Evolutionary conservation across 2,888 invertebrate species (phyloP), one percentile per base, ranked within the genome.

Genomic region (Carterocephalus palaemon): DNA sequence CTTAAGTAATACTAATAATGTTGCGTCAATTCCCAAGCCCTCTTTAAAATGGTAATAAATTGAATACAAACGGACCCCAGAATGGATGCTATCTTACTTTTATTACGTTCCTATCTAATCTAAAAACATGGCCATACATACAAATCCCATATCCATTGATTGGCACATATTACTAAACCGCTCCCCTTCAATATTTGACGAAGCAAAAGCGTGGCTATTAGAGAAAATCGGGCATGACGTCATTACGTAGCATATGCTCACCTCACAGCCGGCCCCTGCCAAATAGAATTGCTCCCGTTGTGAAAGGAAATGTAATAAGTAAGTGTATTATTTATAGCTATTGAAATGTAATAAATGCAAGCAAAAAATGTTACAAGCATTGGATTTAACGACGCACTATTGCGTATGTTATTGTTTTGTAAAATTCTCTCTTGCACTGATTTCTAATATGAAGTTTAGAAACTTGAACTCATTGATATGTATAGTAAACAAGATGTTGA

Each of bases 171-270:
- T 59, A 54, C 57, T 54, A 59, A n/a, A n/a, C n/a, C 19, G 47
- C 47, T 47, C 60, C 57, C 65, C 59, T 66, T 52, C 60, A 56
- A 65, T 62, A 60, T 64, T 69, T 62, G 64, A 69, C 62, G 65
- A 59, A 59, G 51, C 48, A 61, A 56, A 57, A 56, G 54, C 29
- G 47, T 50, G 15, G 34, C 34, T 42, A 42, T 42, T 42, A 42
- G 19, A 28, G 42, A 42, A 40, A 57, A 55, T 59, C 49, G 56
- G 55, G 57, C 59, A 65, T 68, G 67, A 65, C 63, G 65, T 64
- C 70, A 68, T 74, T 65, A 63, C 45, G 59, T 48, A 60, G 59
- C 75, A 73, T 72, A 71, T 73, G 74, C 54, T 57, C 48, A 46
- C 42, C 20, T 42, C 17, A 26, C 16, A 36, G 47, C 46, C 50